phyloP scores from a whole-genome alignment of 2,113 vertebrate species.

The Cyprinodon tularosa region DNA sequence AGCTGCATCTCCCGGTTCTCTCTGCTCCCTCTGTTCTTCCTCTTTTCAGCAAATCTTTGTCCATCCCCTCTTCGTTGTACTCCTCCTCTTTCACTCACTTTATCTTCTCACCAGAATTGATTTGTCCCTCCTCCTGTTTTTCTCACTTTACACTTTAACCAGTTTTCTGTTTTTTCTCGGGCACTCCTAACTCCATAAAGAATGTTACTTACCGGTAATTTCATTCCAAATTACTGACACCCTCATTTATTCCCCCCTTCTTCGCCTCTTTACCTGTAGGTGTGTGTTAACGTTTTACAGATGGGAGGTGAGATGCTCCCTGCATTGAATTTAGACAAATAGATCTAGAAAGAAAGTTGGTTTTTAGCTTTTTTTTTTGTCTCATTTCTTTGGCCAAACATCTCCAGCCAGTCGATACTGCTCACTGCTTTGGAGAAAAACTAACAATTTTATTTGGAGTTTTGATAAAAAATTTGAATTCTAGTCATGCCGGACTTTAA shows the following conservation, averaged over 20 bases:
- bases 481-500: no score
- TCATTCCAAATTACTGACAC: constrained; percentile 37
- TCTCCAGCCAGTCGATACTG: no score
- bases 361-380: background rate
- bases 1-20: constrained; percentile 22
- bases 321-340: constrained; percentile 40
- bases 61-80: constrained; percentile 26
- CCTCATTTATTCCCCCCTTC: constrained; percentile 35
- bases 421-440: no score
- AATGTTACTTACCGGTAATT: constrained; percentile 21
- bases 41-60: constrained; percentile 12
- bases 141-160: constrained; percentile 17
- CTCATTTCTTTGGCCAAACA: no score
- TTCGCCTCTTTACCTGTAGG: constrained; percentile 6
- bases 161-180: constrained; percentile 24
- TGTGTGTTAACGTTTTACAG: constrained; percentile 29
- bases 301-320: constrained; percentile 28
- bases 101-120: constrained; percentile 50
- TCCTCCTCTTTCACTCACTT: constrained; percentile 33
- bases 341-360: constrained; percentile 16
- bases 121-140: constrained; percentile 37
- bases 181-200: constrained; percentile 23
- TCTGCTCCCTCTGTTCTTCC: constrained; percentile 10
- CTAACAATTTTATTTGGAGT: no score
- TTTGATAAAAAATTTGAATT: no score